Base-by-base conservation (phyloP, 2,888 invertebrate genomes). In the Mechanitis messenoides region DNA sequence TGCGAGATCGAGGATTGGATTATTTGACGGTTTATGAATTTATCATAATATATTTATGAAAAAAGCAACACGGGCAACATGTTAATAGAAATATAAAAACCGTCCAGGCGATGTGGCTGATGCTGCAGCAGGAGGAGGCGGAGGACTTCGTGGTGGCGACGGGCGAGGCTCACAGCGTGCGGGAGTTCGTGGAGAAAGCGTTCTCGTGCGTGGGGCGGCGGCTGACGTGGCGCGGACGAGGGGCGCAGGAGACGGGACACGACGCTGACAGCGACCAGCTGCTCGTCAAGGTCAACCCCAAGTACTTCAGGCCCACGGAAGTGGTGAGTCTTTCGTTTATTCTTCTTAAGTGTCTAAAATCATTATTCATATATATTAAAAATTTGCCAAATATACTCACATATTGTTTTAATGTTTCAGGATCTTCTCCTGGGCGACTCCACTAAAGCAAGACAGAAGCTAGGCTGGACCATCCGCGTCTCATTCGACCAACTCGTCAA, bases 121-220 rank as follows among this genome's bases (percentile, higher is more conserved):
- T 99, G 97, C 91, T 99, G 20, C 99, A 99, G 81, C 95, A 95
- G 77, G 94, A 97, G 0, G 84, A 89, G 45, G 96, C 99, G 0
- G 96, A 98, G 58, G 99, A 99, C 88, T 99, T 95, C 90, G 99
- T 99, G 4, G 97, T 99, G 72, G 98, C 99, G 4, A 98, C 98
- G 0, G 98, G 98, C 0, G 96, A 97, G 81, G 93, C 95, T 12
- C 98, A 98, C 85, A 98, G 97, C 81, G 99, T 99, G 0, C 91
- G 97, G 11, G 97, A 99, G 85, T 99, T 99, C 90, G 97, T 99
- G 0, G 97, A 97, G 84, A 93, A 92, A 45, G 93, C 98, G 0
- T 99, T 99, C 84, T 91, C 92, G 62, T 93, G 95, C 77, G 94
- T 98, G 47, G 95, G 94, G 0, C 93, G 93, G 55, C 38, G 45